Percentiles rank a stretch among this genome's conserved stretches.
Evolutionary conservation across 2,113 vertebrate genomes (phyloP).

Genomic region (Nipponia nippon): DNA sequence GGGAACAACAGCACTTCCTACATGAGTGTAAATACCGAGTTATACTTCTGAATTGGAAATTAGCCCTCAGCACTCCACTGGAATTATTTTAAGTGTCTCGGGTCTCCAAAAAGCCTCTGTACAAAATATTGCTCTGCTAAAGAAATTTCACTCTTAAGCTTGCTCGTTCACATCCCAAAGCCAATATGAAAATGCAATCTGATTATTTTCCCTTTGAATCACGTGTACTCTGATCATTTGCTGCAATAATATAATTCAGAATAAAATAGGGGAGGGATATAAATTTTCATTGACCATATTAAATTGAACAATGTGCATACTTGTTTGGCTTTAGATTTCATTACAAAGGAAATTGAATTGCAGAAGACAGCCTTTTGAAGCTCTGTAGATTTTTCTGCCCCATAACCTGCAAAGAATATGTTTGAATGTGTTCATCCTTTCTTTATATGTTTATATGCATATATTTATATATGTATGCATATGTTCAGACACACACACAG

Average conservation of each 20-base stretch:
- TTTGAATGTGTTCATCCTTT: neutral
- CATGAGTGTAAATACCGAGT: neutral
- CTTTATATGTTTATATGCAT: neutral
- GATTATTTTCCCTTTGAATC: neutral
- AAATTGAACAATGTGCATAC: neutral
- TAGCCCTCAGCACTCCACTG: neutral
- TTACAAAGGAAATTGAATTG: conserved; percentile 11
- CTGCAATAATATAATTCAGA: conserved; percentile 19
- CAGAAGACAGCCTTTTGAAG: neutral
- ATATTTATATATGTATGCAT: neutral
- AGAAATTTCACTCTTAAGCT: neutral
- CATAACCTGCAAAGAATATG: neutral
- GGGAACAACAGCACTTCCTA: neutral
- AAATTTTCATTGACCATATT: neutral
- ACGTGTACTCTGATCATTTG: neutral
- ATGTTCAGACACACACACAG: neutral
- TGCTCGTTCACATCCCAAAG: neutral
- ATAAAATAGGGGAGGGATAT: neutral
- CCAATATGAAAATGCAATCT: neutral
- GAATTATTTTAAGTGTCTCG: neutral
- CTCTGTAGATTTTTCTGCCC: neutral
- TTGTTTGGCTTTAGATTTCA: conserved; percentile 10
- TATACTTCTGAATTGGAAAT: neutral
- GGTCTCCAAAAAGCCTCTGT: neutral
- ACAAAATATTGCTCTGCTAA: neutral